Base-by-base conservation (phyloP, 2,888 invertebrate species). In the Globia sparganii region DNA sequence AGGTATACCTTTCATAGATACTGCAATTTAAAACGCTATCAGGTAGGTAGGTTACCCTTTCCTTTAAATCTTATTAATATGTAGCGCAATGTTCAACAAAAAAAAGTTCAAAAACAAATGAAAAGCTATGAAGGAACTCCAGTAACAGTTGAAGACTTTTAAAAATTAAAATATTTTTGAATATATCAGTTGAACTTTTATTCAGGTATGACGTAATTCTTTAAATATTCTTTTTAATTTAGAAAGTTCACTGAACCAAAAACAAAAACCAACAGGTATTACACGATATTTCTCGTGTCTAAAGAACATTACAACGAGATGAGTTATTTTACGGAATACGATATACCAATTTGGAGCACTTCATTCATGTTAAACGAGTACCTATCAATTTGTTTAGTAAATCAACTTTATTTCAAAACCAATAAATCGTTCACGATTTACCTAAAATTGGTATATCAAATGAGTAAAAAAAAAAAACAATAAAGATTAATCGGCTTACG, bases 211-310 rank as follows among this genome's bases (percentile, higher is more conserved):
- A 77, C 77, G 80, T 58, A 34, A 69, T 75, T 64, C 28, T 71
- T 81, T 49, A 74, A 68, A 84, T 84, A 69, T 75, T 85, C 53
- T 72, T 78, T 81, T 75, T 81, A 81, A 85, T 77, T 68, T 68
- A 43, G 46, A 68, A 73, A 80, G 72, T 77, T 77, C 34, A n/a
- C 59, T 67, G 31, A 66, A 76, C 43, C 56, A 67, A 65, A 40
- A 75, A 62, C 62, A 75, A 72, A 53, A 67, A 62, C 66, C 81
- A 80, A 83, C 76, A 84, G 76, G 77, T 71, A 76, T 72, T 56
- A 65, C 59, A 62, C 21, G 40, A 64, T 73, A 67, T 62, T 71
- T 80, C 70, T 73, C 81, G 59, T 83, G 80, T 61, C 75, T 59
- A 59, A 21, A 58, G 62, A 56, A 71, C 71, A 75, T 71, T 75